A percentile compares a stretch with the other conserved stretches of the same genome.
These are phyloP conservation scores for Litoditis marina DNA, from an alignment of 2,888 invertebrate species.

Conservation along the genomic window DNA sequence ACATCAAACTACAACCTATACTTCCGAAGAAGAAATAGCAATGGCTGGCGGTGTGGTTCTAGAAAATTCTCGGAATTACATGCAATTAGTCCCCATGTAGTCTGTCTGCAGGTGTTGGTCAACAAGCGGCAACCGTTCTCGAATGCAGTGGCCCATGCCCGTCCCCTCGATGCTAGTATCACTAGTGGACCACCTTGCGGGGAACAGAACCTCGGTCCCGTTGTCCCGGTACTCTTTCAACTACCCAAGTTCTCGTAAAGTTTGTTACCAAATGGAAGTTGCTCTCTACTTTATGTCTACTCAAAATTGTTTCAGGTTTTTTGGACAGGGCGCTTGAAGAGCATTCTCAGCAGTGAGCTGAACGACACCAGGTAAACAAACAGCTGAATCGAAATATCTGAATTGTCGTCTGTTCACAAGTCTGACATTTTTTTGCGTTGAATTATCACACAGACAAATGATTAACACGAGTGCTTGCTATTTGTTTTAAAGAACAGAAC, in stretches of 20 bases:
- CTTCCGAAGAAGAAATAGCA: no score
- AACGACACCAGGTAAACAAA: slow-evolving; percentile 30
- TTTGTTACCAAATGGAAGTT: not conserved
- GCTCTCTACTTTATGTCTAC: not conserved
- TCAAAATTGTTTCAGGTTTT: slow-evolving; percentile 1
- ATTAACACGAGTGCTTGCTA: no score
- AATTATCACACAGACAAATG: no score
- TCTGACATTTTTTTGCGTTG: no score
- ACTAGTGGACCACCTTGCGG: slow-evolving; percentile 44
- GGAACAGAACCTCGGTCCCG: slow-evolving; percentile 38
- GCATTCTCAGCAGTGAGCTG: slow-evolving; percentile 20
- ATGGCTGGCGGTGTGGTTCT: no score
- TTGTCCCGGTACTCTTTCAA: no score
- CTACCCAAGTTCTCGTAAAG: slow-evolving; percentile 23
- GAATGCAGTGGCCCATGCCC: slow-evolving; percentile 28
- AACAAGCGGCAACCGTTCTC: slow-evolving; percentile 36
- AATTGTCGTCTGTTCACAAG: no score
- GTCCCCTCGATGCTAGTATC: slow-evolving; percentile 39
- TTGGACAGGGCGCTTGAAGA: slow-evolving; percentile 26
- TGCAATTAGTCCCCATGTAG: not conserved
- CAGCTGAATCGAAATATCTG: not conserved
- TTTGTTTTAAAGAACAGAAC: no score
- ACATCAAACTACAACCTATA: no score
- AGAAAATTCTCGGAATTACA: no score
- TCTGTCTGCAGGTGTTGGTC: slow-evolving; percentile 35